Percentiles rank a stretch among this genome's conserved stretches.
These are phyloP conservation scores for Geodia barretti DNA, from an alignment of 37 sponge, comb jelly and placozoan species.

Conservation along the genomic window DNA sequence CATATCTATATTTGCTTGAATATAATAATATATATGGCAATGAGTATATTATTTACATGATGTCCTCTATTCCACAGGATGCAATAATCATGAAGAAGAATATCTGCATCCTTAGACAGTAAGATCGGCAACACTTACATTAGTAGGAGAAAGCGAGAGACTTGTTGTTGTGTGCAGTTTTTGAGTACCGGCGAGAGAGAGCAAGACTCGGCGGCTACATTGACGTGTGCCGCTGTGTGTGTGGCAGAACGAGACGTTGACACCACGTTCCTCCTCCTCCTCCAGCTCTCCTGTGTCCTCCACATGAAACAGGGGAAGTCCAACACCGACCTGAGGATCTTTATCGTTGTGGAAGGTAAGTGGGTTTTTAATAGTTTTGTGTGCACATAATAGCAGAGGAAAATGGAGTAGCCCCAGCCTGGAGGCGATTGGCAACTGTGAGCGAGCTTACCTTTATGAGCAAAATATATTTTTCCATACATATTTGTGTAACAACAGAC, in stretches of 20 bases:
- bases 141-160: no score
- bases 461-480: no score
- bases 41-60: neutral
- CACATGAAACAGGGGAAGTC: conserved; percentile 89
- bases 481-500: no score
- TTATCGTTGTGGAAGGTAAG: conserved; percentile 65
- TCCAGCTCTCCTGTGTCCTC: conserved; percentile 93
- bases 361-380: neutral
- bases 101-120: conserved; percentile 93
- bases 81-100: conserved; percentile 89
- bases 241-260: conserved; percentile 54
- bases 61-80: conserved; percentile 68
- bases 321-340: conserved; percentile 63
- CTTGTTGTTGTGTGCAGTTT: neutral
- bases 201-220: conserved; percentile 56
- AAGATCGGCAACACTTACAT: conserved; percentile 24
- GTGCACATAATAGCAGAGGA: no score
- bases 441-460: no score
- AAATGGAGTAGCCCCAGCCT: no score
- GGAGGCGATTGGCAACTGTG: no score
- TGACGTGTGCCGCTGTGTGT: conserved; percentile 62
- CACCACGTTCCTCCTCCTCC: conserved; percentile 80
- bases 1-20: no score
- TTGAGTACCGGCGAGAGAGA: neutral
- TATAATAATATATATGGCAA: no score